Percentiles rank a stretch among this genome's conserved stretches.
phyloP scores from a whole-genome alignment of 2,797 vertebrate species.

The Crenuchus spilurus region DNA sequence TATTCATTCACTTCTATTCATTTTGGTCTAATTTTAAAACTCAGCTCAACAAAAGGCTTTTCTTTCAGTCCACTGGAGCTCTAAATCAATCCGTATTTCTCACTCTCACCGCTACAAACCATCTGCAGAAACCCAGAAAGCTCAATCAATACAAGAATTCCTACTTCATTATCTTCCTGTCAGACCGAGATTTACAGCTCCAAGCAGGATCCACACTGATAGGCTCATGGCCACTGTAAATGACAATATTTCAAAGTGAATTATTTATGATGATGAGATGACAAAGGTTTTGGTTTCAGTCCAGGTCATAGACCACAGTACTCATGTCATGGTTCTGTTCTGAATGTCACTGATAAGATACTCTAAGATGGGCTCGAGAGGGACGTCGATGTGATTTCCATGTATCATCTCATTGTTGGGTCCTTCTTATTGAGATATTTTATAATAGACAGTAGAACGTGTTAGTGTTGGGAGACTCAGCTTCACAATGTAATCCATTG shows the following conservation, averaged over 20 bases:
- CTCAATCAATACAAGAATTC: slow-evolving; percentile 49
- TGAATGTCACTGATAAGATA: neutral
- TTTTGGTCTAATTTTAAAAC: neutral
- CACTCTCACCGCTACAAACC: neutral
- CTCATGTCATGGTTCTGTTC: neutral
- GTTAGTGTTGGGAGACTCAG: too few species aligned
- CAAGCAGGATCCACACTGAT: slow-evolving; percentile 36
- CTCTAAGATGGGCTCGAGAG: neutral
- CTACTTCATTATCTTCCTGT: slow-evolving; percentile 32
- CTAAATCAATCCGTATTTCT: neutral
- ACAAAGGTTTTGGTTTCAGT: neutral
- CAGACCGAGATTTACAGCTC: slow-evolving; percentile 37
- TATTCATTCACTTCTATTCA: neutral
- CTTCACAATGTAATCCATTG: too few species aligned
- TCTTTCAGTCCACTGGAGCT: neutral
- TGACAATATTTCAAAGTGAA: neutral
- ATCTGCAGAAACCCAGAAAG: slow-evolving; percentile 22
- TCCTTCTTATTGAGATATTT: too few species aligned
- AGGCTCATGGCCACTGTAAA: neutral
- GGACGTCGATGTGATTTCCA: too few species aligned
- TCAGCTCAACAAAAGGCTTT: neutral
- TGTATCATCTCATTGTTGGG: neutral
- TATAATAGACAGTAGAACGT: too few species aligned
- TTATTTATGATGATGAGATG: too few species aligned
- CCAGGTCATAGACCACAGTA: neutral